Evolutionary conservation across 2,113 vertebrate genomes (phyloP), one percentile per base, ranked within the genome.

Genomic region (Callorhinus ursinus): DNA sequence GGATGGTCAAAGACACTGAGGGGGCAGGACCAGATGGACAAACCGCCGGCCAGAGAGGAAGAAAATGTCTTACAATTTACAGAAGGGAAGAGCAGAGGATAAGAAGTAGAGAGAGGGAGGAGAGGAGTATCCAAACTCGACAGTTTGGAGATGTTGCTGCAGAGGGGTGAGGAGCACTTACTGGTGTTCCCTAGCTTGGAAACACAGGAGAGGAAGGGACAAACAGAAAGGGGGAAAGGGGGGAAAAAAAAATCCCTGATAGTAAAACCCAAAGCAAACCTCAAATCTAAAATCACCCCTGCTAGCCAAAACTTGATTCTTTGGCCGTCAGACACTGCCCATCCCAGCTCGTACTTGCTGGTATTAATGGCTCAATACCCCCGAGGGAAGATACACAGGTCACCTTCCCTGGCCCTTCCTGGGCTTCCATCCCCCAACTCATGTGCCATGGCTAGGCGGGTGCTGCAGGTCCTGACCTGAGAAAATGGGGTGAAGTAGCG

Each of bases 401-500:
- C 49, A 5, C 63, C 96, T 88, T 88, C 96, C 97, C 97, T 95
- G 95, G 95, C 96, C 86, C 80, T 69, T 53, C 51, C 63, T 65
- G 69, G 57, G 82, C 72, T 93, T 57, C 59, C 57, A 39, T 11
- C 16, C 72, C 71, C 65, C 79, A 63, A 76, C 98, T 99, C 99
- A 99, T 93, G 99, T 99, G 98, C 99, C 99, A 3, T 99, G 99
- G 95, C 99, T 99, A 36, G 99, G 99, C 0, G 99, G 99, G 82
- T 99, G 99, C 98, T 99, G 99, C 97, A 99, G 99, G 99, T 99
- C 99, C 98, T 99, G 99, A 96, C 99, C 99, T 99, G 99, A 99
- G 99, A 99, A 99, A 96, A 99, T 99, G 91, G 99, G 99, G 98
- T 99, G 99, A 87, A 99, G 99, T 22, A 99, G 98, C 4, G 99